Base-by-base conservation (phyloP, 64 coral and sea anemone species). In the Cladopsammia gracilis region DNA sequence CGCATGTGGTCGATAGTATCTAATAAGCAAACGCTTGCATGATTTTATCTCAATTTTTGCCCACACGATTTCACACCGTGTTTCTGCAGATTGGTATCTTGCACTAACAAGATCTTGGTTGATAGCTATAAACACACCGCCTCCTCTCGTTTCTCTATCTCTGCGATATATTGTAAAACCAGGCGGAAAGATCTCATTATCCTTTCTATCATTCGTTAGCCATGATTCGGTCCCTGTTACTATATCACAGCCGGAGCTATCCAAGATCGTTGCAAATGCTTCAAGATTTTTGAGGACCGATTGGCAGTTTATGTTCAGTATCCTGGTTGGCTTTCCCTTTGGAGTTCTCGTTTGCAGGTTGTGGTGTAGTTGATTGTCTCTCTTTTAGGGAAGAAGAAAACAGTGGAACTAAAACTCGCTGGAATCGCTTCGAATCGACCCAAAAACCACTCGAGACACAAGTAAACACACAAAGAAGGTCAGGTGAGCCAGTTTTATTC, bases 1-100 rank as follows among this genome's bases (percentile, higher is more conserved):
- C 45, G 59, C 88, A 79, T 68, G 59, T 79, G 47, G 75, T 90
- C 59, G 76, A 90, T 90, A 70, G 43, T 78, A 90, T 25, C 88
- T 76, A 79, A 80, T 71, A 70, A 78, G 67, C 60, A 89, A 68
- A 62, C 51, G 74, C 60, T 89, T 89, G 48, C 88, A 73, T 50
- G 60, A 56, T 90, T 77, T 78, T 90, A 69, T 79, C 45, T 90
- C 74, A 79, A 78, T 66, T 79, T 68, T 78, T 58, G 60, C 88
- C 74, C 75, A 90, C 57, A 90, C 87, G 25, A 78, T 90, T 69
- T 78, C 88, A 79, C 75, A 90, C 59, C 68, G 57, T 68, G 73
- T 90, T 90, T 90, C 75, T 90, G 88, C 88, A 10, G 9, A 23
- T 62, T 90, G 88, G 64, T 64, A 90, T 90, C 88, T 78, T 90